These are phyloP conservation scores for Pseudopipra pipra DNA, from an alignment of 2,113 vertebrate species.

Conservation along the genomic window DNA sequence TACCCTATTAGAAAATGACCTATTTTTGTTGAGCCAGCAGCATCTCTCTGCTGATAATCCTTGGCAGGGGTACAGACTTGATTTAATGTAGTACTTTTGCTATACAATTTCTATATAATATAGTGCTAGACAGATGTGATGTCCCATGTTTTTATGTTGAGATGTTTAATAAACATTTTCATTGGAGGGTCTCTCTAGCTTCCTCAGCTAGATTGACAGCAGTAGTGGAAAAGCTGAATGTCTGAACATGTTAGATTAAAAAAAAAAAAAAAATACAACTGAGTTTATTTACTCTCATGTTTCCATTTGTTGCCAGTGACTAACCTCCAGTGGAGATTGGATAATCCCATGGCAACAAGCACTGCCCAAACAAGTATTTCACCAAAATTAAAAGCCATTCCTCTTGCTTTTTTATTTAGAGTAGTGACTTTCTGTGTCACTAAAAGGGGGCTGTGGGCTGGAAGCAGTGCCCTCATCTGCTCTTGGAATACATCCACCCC, in stretches of 20 bases:
- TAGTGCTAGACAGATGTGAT: neutral
- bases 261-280: neutral
- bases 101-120: neutral
- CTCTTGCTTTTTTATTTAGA: neutral
- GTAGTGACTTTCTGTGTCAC: neutral
- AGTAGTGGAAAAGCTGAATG: neutral
- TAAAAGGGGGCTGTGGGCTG: accelerated
- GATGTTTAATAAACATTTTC: neutral
- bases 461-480: accelerated
- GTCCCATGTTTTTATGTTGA: neutral
- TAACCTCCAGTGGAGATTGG: neutral
- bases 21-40: neutral
- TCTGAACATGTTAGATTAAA: neutral
- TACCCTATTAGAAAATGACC: neutral
- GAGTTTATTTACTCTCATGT: neutral
- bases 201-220: neutral
- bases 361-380: neutral
- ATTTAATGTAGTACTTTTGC: neutral
- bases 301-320: neutral
- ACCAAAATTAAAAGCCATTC: neutral
- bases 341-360: neutral
- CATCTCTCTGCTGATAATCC: neutral
- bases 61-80: neutral
- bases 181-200: neutral
- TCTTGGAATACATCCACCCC: neutral